Evolutionary conservation across 1,140 invertebrate species (phyloP), one percentile per base, ranked within the genome.

Genomic region (Parasteatoda tepidariorum): DNA sequence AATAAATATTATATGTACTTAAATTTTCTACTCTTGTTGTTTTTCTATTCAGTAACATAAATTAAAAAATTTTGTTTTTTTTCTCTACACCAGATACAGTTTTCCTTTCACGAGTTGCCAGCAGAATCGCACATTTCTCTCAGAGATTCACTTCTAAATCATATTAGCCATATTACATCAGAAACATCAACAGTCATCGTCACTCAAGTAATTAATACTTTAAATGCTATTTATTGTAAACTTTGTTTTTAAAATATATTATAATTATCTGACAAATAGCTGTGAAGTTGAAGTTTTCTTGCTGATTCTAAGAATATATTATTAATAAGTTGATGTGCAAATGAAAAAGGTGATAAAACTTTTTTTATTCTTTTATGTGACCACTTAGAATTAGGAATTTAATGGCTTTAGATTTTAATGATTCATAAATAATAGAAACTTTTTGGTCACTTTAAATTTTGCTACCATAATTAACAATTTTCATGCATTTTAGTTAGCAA

Each of bases 51-150:
- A 64, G 6, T 59, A 7, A 59, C 7, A 2, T 59, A 59, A 11
- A 11, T 5, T 68, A 3, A n/a, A 38, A 68, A 41, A 71, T 71
- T 28, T 54, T 28, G 9, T 41, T 28, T 1, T 48, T 38, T n/a
- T 34, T 38, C 22, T 24, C 86, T 59, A 34, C 34, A 38, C 68
- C 84, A 91, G 88, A 91, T 92, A 68, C 95, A 98, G 89, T 92
- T 94, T 86, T 95, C 94, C 73, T 97, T 99, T 87, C 93, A 96
- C 87, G 98, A 99, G 90, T 90, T 99, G 68, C 97, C 98, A 11
- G 85, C 91, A 18, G 93, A 95, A 86, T 93, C 95, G 34, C 94
- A 98, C 86, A 89, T 91, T 78, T 95, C 96, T 0, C 90, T 99
- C 13, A 91, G 97, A 86, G 95, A 98, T 90, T 99, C 97, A 2